Evolutionary conservation across 2,888 invertebrate species (phyloP).

Genomic region (Syritta pipiens): DNA sequence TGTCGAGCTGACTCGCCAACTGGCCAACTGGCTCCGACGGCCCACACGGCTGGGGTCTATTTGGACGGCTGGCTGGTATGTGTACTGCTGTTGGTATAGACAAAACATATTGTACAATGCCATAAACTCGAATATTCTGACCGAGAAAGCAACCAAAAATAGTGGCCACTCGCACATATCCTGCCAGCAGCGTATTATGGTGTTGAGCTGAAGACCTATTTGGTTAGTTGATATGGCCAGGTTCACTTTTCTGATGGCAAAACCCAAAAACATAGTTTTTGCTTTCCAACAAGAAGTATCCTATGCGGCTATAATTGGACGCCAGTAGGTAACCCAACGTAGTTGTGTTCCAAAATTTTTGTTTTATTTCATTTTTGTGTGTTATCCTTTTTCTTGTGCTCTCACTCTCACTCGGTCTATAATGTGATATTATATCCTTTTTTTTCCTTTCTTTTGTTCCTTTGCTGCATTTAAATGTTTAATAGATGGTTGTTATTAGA

Average conservation of each 20-base stretch:
- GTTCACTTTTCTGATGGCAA: conserved; percentile 53
- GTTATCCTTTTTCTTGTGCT: neutral
- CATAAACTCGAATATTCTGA: conserved; percentile 67
- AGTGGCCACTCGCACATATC: conserved; percentile 64
- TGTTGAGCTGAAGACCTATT: conserved; percentile 66
- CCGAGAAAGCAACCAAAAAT: conserved; percentile 62
- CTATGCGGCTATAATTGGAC: conserved; percentile 64
- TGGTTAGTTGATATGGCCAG: conserved; percentile 65
- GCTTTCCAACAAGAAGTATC: conserved; percentile 57
- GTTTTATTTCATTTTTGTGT: conserved; percentile 1
- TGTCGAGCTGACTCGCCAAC: too few species aligned
- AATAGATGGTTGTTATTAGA: too few species aligned
- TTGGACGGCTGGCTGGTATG: conserved; percentile 3
- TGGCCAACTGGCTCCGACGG: too few species aligned
- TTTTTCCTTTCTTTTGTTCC: too few species aligned
- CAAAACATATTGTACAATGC: conserved; percentile 59
- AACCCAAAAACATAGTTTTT: conserved; percentile 61
- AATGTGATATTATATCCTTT: too few species aligned
- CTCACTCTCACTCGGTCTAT: too few species aligned
- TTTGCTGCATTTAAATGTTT: too few species aligned
- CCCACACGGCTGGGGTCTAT: too few species aligned
- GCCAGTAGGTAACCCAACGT: conserved; percentile 50
- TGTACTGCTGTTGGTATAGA: conserved; percentile 26
- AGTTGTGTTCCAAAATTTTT: conserved; percentile 22
- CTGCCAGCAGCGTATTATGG: conserved; percentile 64